Percentiles rank a stretch among this genome's conserved stretches.
These are phyloP conservation scores for Sesia bembeciformis DNA, from an alignment of 2,888 invertebrate genomes.

Conservation along the genomic window DNA sequence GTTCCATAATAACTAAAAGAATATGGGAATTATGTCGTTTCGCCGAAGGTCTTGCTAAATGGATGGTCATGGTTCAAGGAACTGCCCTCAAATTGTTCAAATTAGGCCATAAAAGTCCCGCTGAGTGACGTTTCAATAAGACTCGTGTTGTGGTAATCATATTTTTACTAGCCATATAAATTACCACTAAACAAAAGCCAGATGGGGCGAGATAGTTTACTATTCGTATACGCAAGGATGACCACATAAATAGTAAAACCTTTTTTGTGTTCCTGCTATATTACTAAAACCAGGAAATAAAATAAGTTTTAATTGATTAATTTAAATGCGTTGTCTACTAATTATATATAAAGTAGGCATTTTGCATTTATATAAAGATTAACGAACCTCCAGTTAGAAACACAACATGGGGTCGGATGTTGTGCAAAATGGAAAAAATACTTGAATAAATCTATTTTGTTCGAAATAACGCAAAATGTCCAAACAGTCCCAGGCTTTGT, in stretches of 20 bases:
- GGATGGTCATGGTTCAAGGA: slow-evolving; percentile 54
- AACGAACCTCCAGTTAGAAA: background rate
- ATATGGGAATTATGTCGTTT: slow-evolving; percentile 1
- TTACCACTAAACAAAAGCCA: slow-evolving; percentile 34
- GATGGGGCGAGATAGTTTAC: slow-evolving; percentile 9
- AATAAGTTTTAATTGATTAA: too few relatives aligned
- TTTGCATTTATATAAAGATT: too few relatives aligned
- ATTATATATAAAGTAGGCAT: too few relatives aligned
- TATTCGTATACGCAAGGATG: too few relatives aligned
- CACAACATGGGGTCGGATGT: background rate
- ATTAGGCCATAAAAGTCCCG: slow-evolving; percentile 61
- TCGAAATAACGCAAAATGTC: slow-evolving; percentile 67
- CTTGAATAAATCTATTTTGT: slow-evolving; percentile 22
- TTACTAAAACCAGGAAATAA: too few relatives aligned
- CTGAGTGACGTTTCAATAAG: slow-evolving; percentile 56
- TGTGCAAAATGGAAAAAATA: background rate
- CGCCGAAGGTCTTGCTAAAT: slow-evolving; percentile 24
- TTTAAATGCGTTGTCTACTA: too few relatives aligned
- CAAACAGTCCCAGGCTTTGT: slow-evolving; percentile 52
- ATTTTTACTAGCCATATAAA: slow-evolving; percentile 59
- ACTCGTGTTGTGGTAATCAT: slow-evolving; percentile 50
- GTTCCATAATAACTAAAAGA: slow-evolving; percentile 2
- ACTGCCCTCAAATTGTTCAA: slow-evolving; percentile 56
- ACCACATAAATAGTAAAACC: too few relatives aligned
- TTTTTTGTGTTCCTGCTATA: too few relatives aligned